Percentiles rank a stretch among this genome's conserved stretches.
Conservation (phyloP, 2,797 vertebrate species). For the Acropternis orthonyx region DNA sequence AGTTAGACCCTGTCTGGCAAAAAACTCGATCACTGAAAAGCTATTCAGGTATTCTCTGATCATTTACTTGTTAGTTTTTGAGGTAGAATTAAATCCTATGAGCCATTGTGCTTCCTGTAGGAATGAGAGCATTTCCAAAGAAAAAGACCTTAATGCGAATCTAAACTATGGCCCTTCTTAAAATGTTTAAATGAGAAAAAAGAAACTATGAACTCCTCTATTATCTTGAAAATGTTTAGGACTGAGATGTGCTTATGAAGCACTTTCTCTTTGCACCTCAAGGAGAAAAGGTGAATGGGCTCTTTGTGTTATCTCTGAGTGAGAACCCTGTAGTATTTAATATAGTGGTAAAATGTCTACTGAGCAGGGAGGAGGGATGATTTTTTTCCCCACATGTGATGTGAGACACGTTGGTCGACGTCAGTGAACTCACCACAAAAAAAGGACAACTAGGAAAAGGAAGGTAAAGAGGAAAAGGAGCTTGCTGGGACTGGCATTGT, state of each 20-base stretch:
- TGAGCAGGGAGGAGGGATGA: not conserved
- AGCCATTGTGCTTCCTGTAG: not conserved
- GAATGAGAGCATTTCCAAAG: not conserved
- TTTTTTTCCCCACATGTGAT: not conserved
- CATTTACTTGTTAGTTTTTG: conserved; percentile 2
- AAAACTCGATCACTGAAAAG: conserved; percentile 5
- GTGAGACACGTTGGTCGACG: not conserved
- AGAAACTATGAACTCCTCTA: not conserved
- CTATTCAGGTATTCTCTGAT: conserved; percentile 8
- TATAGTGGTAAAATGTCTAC: not conserved
- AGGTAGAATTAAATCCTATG: not conserved
- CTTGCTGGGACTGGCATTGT: not conserved
- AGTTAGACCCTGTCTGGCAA: not conserved
- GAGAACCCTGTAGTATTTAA: not conserved
- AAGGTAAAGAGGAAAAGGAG: not conserved
- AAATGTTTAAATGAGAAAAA: conserved; percentile 7
- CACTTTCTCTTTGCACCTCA: not conserved
- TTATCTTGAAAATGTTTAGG: not conserved
- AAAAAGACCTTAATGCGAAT: not conserved
- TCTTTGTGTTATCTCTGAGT: not conserved
- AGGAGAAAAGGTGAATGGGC: not conserved
- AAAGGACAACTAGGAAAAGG: not conserved
- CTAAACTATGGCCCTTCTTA: not conserved
- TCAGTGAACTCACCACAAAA: not conserved
- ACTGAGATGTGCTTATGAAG: not conserved